Evolutionary conservation across 2,888 invertebrate genomes (phyloP), one percentile per base, ranked within the genome.

Genomic region (Spodoptera exigua): DNA sequence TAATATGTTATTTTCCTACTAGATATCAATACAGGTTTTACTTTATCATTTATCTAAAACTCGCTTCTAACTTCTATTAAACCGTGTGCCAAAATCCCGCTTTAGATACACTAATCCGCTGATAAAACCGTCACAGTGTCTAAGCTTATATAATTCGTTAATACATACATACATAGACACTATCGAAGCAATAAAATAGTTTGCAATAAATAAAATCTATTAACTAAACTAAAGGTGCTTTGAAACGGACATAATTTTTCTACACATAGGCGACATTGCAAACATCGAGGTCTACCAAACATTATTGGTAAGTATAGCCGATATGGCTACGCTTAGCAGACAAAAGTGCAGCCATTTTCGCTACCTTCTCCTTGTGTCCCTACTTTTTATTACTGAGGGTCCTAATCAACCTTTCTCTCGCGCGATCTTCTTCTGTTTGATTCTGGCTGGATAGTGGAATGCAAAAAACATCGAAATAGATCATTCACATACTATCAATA

Each of bases 41-140:
- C 27, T 27, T 27, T 27, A 27, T 5, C 7, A 1, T 46, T 69
- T n/a, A 43, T 51, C 55, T 39, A 13, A 46, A 37, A 55, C 37
- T 9, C 12, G 21, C 58, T 47, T 65, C 13, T 16, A 27, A 7
- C 7, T 27, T 27, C 27, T 16, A 21, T 40, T 7, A 14, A 39
- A 16, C 18, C 35, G 16, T 18, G 32, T 43, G 21, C 39, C 35
- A 32, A 47, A 53, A 48, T 39, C 14, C 14, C 40, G n/a, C 32
- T 51, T 51, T n/a, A 48, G 35, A 48, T 48, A 39, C 7, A 13
- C n/a, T 32, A 49, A 66, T 51, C 46, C 10, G 5, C 11, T 16
- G 64, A 63, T 70, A 47, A 61, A 35, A 35, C 34, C 7, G 14
- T 17, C 47, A 45, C 54, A 43, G 9, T 36, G 47, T 34, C 27